These are phyloP conservation scores for Damaliscus lunatus DNA, from an alignment of 2,113 vertebrate genomes.

Conservation along the genomic window DNA sequence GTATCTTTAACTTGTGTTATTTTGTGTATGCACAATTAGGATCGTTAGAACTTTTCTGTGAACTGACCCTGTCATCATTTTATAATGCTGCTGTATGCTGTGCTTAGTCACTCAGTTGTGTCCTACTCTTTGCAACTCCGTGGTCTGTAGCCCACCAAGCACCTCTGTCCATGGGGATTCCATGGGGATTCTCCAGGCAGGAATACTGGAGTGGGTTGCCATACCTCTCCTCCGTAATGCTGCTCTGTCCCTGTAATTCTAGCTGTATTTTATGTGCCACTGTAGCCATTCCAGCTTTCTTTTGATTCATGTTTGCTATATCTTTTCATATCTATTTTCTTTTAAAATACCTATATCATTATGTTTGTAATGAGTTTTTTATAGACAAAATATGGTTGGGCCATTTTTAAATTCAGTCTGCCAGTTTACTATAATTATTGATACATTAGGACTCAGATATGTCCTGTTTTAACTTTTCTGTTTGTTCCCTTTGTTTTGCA, in stretches of 20 bases:
- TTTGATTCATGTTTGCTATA: not conserved
- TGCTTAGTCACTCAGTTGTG: not conserved
- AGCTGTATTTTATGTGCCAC: not conserved
- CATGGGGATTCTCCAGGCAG: not conserved
- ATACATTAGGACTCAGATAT: not conserved
- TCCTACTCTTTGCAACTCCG: not conserved
- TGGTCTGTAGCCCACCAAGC: not conserved
- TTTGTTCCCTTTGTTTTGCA: not conserved
- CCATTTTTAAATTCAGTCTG: not conserved
- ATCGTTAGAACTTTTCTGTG: not conserved
- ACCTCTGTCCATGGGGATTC: not conserved
- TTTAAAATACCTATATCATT: not conserved
- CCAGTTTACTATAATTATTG: not conserved
- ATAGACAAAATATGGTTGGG: not conserved
- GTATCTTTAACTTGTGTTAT: not conserved
- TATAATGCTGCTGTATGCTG: not conserved
- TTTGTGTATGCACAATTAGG: not conserved
- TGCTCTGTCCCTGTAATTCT: not conserved
- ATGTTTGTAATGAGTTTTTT: not conserved
- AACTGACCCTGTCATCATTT: not conserved
- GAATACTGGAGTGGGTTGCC: not conserved
- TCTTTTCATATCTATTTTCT: not conserved
- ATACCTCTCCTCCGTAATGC: not conserved
- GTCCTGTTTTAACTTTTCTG: not conserved
- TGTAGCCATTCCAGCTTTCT: not conserved